Percentiles rank a stretch among this genome's conserved stretches.
These are phyloP conservation scores for Uloborus plumipes DNA, from an alignment of 2,888 invertebrate genomes.

Conservation along the genomic window DNA sequence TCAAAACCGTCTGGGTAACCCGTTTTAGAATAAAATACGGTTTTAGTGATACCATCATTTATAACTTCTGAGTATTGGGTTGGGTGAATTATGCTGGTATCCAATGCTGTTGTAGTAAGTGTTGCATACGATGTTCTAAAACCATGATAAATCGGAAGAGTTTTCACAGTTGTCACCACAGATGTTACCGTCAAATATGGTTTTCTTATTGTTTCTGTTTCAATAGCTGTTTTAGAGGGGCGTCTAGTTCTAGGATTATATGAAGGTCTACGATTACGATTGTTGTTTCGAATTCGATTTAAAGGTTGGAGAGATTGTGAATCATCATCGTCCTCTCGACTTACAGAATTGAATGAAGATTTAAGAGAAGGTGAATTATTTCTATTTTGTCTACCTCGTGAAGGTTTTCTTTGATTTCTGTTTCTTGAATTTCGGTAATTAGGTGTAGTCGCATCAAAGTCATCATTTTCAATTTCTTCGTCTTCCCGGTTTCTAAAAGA, in stretches of 20 bases:
- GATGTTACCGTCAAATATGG: constrained; percentile 66
- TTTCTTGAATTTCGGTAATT: constrained; percentile 52
- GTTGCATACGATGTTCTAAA: constrained; percentile 67
- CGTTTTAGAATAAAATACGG: constrained; percentile 64
- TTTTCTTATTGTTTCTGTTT: constrained; percentile 57
- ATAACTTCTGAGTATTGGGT: constrained; percentile 66
- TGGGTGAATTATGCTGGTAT: constrained; percentile 66
- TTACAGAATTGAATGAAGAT: constrained; percentile 62
- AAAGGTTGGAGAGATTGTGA: constrained; percentile 50
- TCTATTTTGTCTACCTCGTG: constrained; percentile 41
- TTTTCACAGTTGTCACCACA: constrained; percentile 67
- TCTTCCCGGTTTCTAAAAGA: constrained; percentile 50
- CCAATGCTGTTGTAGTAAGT: constrained; percentile 67
- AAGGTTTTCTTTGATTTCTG: constrained; percentile 46
- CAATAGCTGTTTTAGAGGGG: constrained; percentile 43
- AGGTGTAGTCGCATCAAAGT: constrained; percentile 58
- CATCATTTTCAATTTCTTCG: constrained; percentile 61
- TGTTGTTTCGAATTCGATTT: constrained; percentile 43
- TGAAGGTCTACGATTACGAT: constrained; percentile 47
- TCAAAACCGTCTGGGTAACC: constrained; percentile 65
- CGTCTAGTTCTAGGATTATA: constrained; percentile 59
- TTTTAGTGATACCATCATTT: constrained; percentile 65
- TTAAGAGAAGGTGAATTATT: constrained; percentile 53
- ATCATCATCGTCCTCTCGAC: constrained; percentile 58
- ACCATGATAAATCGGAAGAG: constrained; percentile 67